phyloP scores from a whole-genome alignment of 2,888 invertebrate species.

The Cancer borealis region DNA sequence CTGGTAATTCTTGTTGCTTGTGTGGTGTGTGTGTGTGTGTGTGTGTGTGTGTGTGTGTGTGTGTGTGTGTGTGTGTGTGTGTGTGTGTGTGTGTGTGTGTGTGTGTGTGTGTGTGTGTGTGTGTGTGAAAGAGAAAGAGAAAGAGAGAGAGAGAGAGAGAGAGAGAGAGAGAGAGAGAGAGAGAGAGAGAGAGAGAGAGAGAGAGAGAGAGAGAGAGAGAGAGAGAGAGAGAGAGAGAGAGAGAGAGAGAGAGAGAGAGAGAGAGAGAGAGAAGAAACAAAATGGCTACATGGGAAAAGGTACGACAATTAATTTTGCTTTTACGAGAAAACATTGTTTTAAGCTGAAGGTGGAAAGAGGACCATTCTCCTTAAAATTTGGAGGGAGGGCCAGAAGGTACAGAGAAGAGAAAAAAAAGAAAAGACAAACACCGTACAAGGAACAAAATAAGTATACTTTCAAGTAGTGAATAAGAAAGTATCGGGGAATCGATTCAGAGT shows the following conservation, averaged over 20 bases:
- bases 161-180: slow-evolving; percentile 30
- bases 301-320: slow-evolving; percentile 59
- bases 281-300: slow-evolving; percentile 46
- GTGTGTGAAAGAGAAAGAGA: not conserved
- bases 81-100: not conserved
- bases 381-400: slow-evolving; percentile 41
- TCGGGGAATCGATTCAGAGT: not conserved
- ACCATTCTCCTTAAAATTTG: slow-evolving; percentile 45
- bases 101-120: not conserved
- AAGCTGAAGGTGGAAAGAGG: slow-evolving; percentile 63
- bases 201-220: slow-evolving; percentile 44
- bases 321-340: slow-evolving; percentile 66
- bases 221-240: not conserved
- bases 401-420: not conserved
- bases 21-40: slow-evolving; percentile 20
- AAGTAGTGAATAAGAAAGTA: not conserved
- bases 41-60: slow-evolving; percentile 36
- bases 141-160: slow-evolving; percentile 53
- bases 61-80: slow-evolving; percentile 38
- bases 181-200: slow-evolving; percentile 30
- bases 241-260: not conserved
- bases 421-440: not conserved
- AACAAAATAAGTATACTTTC: not conserved
- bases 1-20: not conserved
- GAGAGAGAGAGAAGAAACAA: slow-evolving; percentile 12